These are phyloP conservation scores for Cheilosia vulpina DNA, from an alignment of 2,888 invertebrate species.

Conservation along the genomic window DNA sequence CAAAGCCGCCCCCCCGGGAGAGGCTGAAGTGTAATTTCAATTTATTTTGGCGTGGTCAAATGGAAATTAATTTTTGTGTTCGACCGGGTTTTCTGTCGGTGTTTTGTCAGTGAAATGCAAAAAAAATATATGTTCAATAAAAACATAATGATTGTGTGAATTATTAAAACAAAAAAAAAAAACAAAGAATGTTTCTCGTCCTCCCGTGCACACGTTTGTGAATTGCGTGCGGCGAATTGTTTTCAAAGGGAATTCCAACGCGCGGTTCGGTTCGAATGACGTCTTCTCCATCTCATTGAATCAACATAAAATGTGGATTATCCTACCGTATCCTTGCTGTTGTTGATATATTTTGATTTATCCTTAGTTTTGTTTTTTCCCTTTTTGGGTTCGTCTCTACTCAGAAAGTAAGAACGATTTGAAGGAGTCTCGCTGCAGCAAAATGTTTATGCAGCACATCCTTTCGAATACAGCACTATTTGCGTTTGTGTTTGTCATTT, in stretches of 20 bases:
- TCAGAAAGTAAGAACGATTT: constrained; percentile 24
- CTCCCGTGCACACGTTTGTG: constrained; percentile 18
- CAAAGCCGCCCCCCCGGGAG: constrained; percentile 33
- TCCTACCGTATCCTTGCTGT: constrained; percentile 33
- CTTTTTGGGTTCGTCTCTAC: not conserved
- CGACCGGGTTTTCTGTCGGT: constrained; percentile 16
- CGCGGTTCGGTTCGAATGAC: constrained; percentile 40
- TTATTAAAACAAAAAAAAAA: constrained; percentile 16
- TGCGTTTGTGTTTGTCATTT: constrained; percentile 64
- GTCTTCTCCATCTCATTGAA: constrained; percentile 37
- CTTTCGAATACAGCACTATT: constrained; percentile 43
- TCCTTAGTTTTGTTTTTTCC: constrained; percentile 33
- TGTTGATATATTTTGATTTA: constrained; percentile 67
- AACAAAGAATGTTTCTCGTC: constrained; percentile 42
- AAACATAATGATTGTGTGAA: constrained; percentile 29
- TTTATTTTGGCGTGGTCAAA: constrained; percentile 75
- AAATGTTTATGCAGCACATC: constrained; percentile 66
- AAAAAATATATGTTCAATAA: constrained; percentile 20
- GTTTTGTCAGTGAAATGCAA: constrained; percentile 28
- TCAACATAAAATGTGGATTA: constrained; percentile 57
- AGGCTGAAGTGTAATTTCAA: constrained; percentile 69
- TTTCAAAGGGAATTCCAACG: constrained; percentile 33
- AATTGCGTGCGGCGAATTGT: constrained; percentile 9
- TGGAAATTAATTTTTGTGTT: constrained; percentile 68
- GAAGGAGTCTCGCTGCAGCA: constrained; percentile 1